Evolutionary conservation across 1,140 invertebrate species (phyloP).

Genomic region (Tetraneura akinire): DNA sequence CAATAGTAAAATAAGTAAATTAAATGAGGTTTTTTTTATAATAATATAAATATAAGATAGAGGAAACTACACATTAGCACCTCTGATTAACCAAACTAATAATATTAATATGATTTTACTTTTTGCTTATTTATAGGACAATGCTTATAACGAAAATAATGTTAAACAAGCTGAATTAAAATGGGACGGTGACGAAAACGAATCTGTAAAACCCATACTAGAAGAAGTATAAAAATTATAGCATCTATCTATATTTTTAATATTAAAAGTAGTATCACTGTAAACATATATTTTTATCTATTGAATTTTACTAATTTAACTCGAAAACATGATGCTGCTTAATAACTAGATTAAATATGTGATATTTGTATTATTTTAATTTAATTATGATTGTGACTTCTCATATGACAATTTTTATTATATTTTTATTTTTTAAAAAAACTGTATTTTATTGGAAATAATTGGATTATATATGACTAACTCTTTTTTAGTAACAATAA

Average conservation of each 20-base stretch:
- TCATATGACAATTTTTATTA: constrained; percentile 11
- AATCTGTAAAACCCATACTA: constrained; percentile 11
- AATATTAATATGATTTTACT: background rate
- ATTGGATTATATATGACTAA: background rate
- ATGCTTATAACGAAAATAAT: constrained; percentile 34
- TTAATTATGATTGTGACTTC: constrained; percentile 13
- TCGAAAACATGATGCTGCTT: constrained; percentile 22
- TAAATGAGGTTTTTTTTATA: too few relatives aligned
- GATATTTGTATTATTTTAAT: constrained; percentile 46
- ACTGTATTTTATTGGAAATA: background rate
- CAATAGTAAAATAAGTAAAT: too few relatives aligned
- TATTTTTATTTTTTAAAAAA: background rate
- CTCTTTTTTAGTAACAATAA: constrained; percentile 41
- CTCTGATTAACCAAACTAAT: background rate
- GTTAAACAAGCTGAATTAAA: constrained; percentile 36
- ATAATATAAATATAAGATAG: too few relatives aligned
- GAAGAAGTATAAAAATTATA: constrained; percentile 26
- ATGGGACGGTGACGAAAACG: constrained; percentile 35
- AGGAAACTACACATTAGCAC: too few relatives aligned
- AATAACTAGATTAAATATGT: constrained; percentile 39
- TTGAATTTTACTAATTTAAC: constrained; percentile 18
- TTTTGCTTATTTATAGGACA: background rate
- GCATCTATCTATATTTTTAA: background rate
- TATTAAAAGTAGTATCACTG: constrained; percentile 2
- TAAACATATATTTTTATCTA: constrained; percentile 27